Base-by-base conservation (phyloP, 2,113 vertebrate species). In the Ctenodactylus gundi region DNA sequence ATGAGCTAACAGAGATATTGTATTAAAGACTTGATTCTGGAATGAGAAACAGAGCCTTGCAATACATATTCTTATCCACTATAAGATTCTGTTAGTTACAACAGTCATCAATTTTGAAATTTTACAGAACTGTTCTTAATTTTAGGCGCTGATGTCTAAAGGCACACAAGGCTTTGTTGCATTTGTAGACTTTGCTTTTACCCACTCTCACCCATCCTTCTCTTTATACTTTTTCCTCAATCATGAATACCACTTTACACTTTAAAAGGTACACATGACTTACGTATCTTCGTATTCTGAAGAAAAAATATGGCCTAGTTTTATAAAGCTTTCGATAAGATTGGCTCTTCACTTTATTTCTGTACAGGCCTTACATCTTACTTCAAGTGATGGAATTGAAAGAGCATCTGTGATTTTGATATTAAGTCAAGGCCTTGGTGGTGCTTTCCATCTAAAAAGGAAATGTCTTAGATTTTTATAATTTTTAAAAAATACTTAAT, bases 21-120 rank as follows among this genome's bases (percentile, higher is more conserved):
- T 34, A 68, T 18, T 46, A 41, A 34, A 70, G 6, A 1, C 34
- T 75, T 44, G 23, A 8, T 85, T 90, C 70, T 70, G 1, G 4
- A 85, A 60, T n/a, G 4, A 34, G 29, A 92, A 31, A 36, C n/a
- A 64, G 15, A 70, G 15, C 8, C 65, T 76, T 91, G 31, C 9
- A 62, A 15, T 58, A 27, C 13, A 55, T 9, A 70, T 58, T 62
- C 4, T 34, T 9, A 77, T 77, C 6, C 60, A 58, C 8, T 31
- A 13, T 65, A 39, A 53, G 36, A 70, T 81, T 91, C 80, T n/a
- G n/a, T n/a, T n/a, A n/a, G n/a, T 84, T 72, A 31, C 64, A 81
- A 68, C 68, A 49, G 12, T 55, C 39, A 68, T 80, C 60, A 90
- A 84, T 84, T 92, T 95, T 60, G 18, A 75, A 95, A 65, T 84